Percentiles rank a stretch among this genome's conserved stretches.
Evolutionary conservation across 2,113 vertebrate genomes (phyloP).

Genomic region (Nesoenas mayeri): DNA sequence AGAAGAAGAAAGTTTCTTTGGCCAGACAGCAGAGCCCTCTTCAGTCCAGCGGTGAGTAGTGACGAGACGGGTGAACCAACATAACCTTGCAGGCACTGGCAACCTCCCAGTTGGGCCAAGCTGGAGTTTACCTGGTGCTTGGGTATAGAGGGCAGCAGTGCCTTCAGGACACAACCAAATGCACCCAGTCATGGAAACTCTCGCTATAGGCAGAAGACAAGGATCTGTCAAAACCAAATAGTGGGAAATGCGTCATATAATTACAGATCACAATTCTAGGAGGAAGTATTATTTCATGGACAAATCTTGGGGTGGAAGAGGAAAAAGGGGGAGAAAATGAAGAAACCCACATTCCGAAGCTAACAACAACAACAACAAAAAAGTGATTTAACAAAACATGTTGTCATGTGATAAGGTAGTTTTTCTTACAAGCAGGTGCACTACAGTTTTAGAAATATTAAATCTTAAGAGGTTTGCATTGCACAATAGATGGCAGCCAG

Average conservation of each 20-base stretch:
- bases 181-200: background rate
- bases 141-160: background rate
- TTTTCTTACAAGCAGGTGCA: slow-evolving; percentile 75
- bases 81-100: background rate
- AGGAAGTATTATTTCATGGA: background rate
- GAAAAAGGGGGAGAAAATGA: background rate
- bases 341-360: background rate
- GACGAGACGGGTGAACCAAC: background rate
- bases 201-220: background rate
- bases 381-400: slow-evolving; percentile 26
- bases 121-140: slow-evolving; percentile 9
- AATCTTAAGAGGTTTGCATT: slow-evolving; percentile 70
- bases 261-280: background rate
- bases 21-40: slow-evolving; percentile 64
- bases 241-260: background rate
- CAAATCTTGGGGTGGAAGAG: background rate
- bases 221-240: background rate
- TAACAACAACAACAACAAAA: no score
- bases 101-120: slow-evolving; percentile 6
- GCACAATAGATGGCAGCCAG: slow-evolving; percentile 71
- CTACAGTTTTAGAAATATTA: slow-evolving; percentile 42
- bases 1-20: background rate
- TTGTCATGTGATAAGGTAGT: slow-evolving; percentile 45
- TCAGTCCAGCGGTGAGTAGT: slow-evolving; percentile 37
- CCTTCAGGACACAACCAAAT: background rate